Evolutionary conservation across 2,797 vertebrate genomes (phyloP).

Genomic region (Megalops cyprinoides): DNA sequence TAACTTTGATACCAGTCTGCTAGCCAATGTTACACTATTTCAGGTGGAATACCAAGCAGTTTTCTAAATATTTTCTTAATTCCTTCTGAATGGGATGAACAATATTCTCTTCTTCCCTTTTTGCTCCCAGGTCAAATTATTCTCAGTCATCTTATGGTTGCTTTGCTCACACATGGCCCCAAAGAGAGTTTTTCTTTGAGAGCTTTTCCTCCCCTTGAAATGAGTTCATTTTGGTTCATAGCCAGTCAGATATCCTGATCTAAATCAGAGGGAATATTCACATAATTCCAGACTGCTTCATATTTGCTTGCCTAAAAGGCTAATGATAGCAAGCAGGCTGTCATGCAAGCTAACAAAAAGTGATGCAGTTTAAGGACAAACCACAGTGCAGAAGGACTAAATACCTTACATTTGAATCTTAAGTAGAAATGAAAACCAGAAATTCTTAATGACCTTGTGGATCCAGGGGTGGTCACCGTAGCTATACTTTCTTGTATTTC

Average conservation of each 20-base stretch:
- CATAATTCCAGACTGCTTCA: background rate
- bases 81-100: background rate
- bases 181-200: background rate
- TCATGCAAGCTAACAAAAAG: background rate
- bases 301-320: conserved; percentile 7
- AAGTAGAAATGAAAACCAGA: background rate
- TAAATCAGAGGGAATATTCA: background rate
- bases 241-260: background rate
- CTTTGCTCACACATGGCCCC: background rate
- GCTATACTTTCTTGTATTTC: background rate
- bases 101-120: no score
- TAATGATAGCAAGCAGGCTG: background rate
- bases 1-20: background rate
- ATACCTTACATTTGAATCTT: background rate
- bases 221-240: background rate
- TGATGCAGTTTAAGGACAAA: background rate
- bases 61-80: background rate
- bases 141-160: background rate
- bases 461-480: background rate
- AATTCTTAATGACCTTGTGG: no score
- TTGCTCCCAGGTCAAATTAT: background rate
- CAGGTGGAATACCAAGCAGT: background rate
- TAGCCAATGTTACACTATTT: background rate
- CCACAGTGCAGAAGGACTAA: background rate
- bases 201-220: background rate